These are phyloP conservation scores for Sylvicola cinctus DNA, from an alignment of 2,888 invertebrate species.

Conservation along the genomic window DNA sequence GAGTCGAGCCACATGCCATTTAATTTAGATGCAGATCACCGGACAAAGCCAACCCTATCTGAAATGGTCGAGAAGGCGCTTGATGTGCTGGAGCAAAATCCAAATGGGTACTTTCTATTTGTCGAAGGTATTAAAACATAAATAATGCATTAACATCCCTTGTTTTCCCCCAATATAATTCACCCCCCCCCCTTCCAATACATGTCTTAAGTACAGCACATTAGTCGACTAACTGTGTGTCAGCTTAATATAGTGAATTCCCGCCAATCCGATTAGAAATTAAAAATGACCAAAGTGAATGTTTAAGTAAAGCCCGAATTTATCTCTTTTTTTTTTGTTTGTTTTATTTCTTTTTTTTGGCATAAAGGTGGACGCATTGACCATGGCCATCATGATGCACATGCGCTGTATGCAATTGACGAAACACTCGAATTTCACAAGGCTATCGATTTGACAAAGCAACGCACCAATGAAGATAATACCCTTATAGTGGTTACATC, in stretches of 20 bases:
- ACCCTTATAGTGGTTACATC: slow-evolving; percentile 65
- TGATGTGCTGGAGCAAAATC: slow-evolving; percentile 36
- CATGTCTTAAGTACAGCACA: too few species aligned
- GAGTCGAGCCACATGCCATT: slow-evolving; percentile 46
- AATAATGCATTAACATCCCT: too few species aligned
- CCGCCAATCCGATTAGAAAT: too few species aligned
- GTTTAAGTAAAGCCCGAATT: too few species aligned
- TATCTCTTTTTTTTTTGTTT: too few species aligned
- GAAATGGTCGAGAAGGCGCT: slow-evolving; percentile 60
- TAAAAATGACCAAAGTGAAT: too few species aligned
- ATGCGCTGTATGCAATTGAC: slow-evolving; percentile 46
- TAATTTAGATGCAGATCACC: slow-evolving; percentile 36
- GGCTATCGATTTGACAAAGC: slow-evolving; percentile 40
- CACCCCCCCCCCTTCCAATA: too few species aligned
- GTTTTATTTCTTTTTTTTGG: neutral
- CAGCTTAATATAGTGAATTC: too few species aligned
- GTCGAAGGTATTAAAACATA: slow-evolving; percentile 31
- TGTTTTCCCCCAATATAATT: too few species aligned
- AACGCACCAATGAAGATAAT: slow-evolving; percentile 38
- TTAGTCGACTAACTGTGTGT: too few species aligned
- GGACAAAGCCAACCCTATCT: slow-evolving; percentile 40
- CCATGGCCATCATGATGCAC: slow-evolving; percentile 53
- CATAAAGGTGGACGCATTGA: slow-evolving; percentile 50
- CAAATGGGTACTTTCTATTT: slow-evolving; percentile 53
- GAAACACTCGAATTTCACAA: slow-evolving; percentile 62